Percentiles rank a stretch among this genome's conserved stretches.
phyloP scores from a whole-genome alignment of 1,140 invertebrate species.

The Achroia grisella region DNA sequence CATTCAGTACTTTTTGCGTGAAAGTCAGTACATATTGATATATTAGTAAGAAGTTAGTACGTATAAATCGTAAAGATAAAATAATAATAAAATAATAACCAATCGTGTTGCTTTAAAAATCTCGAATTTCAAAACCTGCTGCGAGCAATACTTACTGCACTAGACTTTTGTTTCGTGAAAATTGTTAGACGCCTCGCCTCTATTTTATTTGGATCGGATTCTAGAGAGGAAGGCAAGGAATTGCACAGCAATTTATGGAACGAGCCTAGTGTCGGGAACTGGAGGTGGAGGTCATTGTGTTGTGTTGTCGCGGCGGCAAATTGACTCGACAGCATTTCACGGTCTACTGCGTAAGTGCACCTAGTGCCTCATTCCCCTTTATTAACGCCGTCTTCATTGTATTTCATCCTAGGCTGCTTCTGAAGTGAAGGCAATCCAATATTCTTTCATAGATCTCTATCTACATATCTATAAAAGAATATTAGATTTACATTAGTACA shows the following conservation, averaged over 20 bases:
- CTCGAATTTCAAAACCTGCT: too few species aligned
- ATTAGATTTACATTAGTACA: conserved; percentile 12
- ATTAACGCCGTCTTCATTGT: conserved; percentile 41
- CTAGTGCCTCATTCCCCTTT: conserved; percentile 28
- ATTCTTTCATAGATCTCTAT: too few species aligned
- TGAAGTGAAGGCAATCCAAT: conserved; percentile 3
- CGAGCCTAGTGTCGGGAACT: conserved; percentile 34
- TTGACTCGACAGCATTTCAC: conserved; percentile 61
- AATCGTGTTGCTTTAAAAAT: too few species aligned
- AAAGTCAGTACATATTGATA: too few species aligned
- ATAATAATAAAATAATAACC: too few species aligned
- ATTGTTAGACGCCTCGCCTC: conserved; percentile 9
- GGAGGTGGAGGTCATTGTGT: conserved; percentile 24
- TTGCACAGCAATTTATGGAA: conserved; percentile 47
- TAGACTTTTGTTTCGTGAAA: conserved; percentile 3
- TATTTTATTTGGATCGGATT: conserved; percentile 26
- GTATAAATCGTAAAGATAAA: too few species aligned
- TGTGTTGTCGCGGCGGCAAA: conserved; percentile 51
- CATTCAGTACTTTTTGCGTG: too few species aligned
- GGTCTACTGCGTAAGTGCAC: conserved; percentile 54
- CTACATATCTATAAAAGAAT: too few species aligned
- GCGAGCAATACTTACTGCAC: not conserved
- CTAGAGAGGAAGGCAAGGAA: conserved; percentile 26
- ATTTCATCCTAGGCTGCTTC: conserved; percentile 2
- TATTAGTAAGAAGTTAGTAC: too few species aligned